A percentile compares a stretch with the other conserved stretches of the same genome.
These are phyloP conservation scores for Lagenorhynchus albirostris DNA, from an alignment of 2,113 vertebrate species.

Conservation along the genomic window DNA sequence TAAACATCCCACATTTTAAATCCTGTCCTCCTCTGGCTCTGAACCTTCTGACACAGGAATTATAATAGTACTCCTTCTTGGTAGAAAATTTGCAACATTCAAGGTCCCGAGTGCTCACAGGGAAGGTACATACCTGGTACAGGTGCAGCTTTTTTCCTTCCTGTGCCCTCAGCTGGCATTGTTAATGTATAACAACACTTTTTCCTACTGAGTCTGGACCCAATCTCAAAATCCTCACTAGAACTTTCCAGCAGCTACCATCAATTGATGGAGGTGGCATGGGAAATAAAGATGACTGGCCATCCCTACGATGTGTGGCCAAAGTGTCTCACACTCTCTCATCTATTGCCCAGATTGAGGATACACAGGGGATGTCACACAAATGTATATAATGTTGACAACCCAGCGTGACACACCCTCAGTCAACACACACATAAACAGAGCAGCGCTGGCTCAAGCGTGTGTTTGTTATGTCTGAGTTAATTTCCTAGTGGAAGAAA, in stretches of 20 bases:
- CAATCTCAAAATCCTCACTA: neutral
- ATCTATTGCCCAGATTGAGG: neutral
- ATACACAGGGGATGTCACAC: neutral
- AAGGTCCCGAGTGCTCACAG: neutral
- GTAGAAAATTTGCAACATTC: neutral
- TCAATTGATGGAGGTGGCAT: neutral
- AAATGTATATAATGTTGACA: too few species aligned
- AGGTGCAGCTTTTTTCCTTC: neutral
- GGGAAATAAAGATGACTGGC: neutral
- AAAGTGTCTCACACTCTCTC: neutral
- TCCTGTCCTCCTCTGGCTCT: neutral
- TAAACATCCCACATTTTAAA: neutral
- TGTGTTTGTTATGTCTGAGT: neutral
- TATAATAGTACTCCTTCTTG: neutral
- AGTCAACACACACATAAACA: neutral
- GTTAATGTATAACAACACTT: neutral
- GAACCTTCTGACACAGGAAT: neutral
- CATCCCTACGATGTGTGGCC: neutral
- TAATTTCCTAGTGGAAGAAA: constrained; percentile 24
- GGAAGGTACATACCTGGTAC: neutral
- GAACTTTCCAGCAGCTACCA: neutral
- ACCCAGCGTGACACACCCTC: neutral
- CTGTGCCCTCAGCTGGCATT: neutral
- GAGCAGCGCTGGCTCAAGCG: neutral
- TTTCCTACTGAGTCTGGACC: neutral